Percentiles rank a stretch among this genome's conserved stretches.
Evolutionary conservation across 2,797 vertebrate species (phyloP).

Genomic region (Clangula hyemalis): DNA sequence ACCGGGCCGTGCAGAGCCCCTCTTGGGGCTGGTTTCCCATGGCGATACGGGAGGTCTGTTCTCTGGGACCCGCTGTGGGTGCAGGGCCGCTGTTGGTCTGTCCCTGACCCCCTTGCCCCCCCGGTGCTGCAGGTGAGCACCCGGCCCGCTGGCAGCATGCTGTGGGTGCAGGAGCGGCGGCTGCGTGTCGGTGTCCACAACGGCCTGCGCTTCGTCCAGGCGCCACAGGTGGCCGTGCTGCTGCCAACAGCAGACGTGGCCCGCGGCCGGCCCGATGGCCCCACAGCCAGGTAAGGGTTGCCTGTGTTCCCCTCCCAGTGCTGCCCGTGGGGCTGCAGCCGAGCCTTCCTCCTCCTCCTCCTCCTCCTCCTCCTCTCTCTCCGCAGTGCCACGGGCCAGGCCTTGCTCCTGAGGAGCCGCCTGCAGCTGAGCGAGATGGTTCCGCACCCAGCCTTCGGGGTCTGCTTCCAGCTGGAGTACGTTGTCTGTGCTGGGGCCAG

Average conservation of each 20-base stretch:
- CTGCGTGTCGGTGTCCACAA: conserved; percentile 92
- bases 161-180: conserved; percentile 89
- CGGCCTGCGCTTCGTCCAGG: conserved; percentile 87
- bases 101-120: not conserved
- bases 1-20: not conserved
- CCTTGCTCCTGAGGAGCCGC: conserved; percentile 86
- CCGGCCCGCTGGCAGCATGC: not conserved
- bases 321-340: not conserved
- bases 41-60: not conserved
- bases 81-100: not conserved
- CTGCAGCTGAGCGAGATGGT: conserved; percentile 88
- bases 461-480: conserved; percentile 92
- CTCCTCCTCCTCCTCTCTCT: not conserved
- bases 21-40: too few species aligned
- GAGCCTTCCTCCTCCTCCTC: too few species aligned
- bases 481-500: conserved; percentile 82
- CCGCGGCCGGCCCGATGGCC: not conserved
- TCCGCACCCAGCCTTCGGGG: conserved; percentile 78
- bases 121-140: conserved; percentile 56
- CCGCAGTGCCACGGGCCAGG: conserved; percentile 33
- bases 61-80: not conserved
- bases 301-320: not conserved
- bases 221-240: conserved; percentile 89
- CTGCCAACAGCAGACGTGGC: conserved; percentile 68
- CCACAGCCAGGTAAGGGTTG: conserved; percentile 76